Evolutionary conservation across 2,113 vertebrate species (phyloP).

Genomic region (Sinocyclocheilus anophthalmus): DNA sequence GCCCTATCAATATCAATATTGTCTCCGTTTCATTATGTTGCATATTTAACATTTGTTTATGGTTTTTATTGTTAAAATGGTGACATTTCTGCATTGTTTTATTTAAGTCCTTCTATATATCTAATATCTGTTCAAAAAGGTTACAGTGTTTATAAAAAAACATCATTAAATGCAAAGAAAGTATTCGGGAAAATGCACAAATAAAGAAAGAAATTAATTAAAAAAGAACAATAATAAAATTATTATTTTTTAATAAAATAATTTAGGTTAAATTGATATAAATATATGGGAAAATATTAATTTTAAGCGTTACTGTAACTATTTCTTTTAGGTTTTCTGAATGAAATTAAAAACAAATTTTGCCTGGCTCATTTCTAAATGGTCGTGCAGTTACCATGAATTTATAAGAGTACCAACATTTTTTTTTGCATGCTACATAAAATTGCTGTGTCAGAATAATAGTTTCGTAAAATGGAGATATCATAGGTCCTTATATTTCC

Average conservation of each 20-base stretch:
- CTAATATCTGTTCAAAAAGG: not conserved
- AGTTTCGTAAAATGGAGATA: not conserved
- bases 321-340: not conserved
- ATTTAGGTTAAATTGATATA: not conserved
- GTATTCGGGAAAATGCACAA: not conserved
- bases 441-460: not conserved
- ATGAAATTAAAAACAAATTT: not conserved
- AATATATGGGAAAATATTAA: not conserved
- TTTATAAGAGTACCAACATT: not conserved
- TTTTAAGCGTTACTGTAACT: not conserved
- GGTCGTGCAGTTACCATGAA: not conserved
- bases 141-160: not conserved
- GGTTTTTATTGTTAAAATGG: not conserved
- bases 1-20: not conserved
- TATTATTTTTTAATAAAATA: not conserved
- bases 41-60: not conserved
- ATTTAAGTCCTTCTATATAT: not conserved
- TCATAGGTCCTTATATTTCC: not conserved
- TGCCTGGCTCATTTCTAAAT: not conserved
- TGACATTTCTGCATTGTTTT: not conserved
- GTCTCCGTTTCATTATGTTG: not conserved
- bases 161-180: not conserved
- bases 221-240: not conserved
- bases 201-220: not conserved
- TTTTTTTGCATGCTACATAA: not conserved